Percentiles rank a stretch among this genome's conserved stretches.
Conservation (phyloP, 2,113 vertebrate genomes). For the Bos javanicus region DNA sequence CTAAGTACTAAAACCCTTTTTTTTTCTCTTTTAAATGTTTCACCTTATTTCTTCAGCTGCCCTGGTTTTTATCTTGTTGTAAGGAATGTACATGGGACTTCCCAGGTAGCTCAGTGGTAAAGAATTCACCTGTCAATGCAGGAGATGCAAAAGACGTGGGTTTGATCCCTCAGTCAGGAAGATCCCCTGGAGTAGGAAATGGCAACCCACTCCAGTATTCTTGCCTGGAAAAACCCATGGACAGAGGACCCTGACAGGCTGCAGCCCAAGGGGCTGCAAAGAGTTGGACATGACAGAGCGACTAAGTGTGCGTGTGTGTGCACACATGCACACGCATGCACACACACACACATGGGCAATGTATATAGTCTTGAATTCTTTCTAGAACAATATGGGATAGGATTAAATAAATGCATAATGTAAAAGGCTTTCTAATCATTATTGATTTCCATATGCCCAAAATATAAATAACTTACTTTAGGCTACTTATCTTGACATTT, state of each 20-base stretch:
- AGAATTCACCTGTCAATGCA: not conserved
- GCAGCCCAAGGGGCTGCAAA: not conserved
- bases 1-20: not conserved
- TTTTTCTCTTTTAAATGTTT: not conserved
- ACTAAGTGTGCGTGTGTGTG: accelerated
- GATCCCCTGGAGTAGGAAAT: not conserved
- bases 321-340: no score
- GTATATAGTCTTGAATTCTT: not conserved
- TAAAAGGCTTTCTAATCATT: not conserved
- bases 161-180: not conserved
- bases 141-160: not conserved
- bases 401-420: not conserved
- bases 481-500: not conserved
- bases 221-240: not conserved
- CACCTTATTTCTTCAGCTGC: not conserved
- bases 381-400: not conserved
- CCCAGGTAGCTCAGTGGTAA: not conserved
- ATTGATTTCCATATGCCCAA: not conserved
- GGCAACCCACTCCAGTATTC: not conserved
- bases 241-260: not conserved
- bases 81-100: not conserved
- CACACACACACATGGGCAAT: not conserved
- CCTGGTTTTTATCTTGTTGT: not conserved
- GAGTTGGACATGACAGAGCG: not conserved
- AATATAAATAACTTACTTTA: not conserved